Percentiles rank a stretch among this genome's conserved stretches.
phyloP scores from a whole-genome alignment of 2,797 vertebrate species.

The Danio choprae region DNA sequence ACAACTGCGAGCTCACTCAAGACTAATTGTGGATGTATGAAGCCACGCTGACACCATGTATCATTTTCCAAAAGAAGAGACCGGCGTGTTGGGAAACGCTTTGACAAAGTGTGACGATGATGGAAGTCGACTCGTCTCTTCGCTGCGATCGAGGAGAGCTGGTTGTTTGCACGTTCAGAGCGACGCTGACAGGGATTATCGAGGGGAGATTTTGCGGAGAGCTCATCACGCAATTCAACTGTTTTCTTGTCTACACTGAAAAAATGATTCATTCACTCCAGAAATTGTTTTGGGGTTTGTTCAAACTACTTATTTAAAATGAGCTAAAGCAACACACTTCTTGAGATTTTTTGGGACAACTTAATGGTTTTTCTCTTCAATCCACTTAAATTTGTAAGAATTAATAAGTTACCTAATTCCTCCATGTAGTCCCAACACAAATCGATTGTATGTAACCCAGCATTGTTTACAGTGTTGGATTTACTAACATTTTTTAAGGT shows the following conservation, averaged over 20 bases:
- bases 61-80: constrained; percentile 40
- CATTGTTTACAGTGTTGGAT: too few relatives aligned
- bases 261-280: too few relatives aligned
- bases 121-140: constrained; percentile 41
- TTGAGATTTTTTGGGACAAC: too few relatives aligned
- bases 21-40: constrained; percentile 40
- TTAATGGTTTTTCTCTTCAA: too few relatives aligned
- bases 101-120: constrained; percentile 56
- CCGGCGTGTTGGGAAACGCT: constrained; percentile 42
- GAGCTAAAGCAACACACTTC: too few relatives aligned
- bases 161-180: constrained; percentile 38
- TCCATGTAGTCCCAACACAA: too few relatives aligned
- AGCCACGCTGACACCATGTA: constrained; percentile 8
- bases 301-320: too few relatives aligned
- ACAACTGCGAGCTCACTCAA: constrained; percentile 37
- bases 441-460: too few relatives aligned
- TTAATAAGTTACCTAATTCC: too few relatives aligned
- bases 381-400: too few relatives aligned
- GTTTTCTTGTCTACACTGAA: constrained; percentile 16
- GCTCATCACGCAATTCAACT: constrained; percentile 38
- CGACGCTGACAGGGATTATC: constrained; percentile 44
- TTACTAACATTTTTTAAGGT: too few relatives aligned
- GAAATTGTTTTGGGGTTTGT: too few relatives aligned
- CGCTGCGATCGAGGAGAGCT: constrained; percentile 43
- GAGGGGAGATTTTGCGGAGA: constrained; percentile 38